Conservation (phyloP, 2,113 vertebrate genomes). For the Elachura formosa region DNA sequence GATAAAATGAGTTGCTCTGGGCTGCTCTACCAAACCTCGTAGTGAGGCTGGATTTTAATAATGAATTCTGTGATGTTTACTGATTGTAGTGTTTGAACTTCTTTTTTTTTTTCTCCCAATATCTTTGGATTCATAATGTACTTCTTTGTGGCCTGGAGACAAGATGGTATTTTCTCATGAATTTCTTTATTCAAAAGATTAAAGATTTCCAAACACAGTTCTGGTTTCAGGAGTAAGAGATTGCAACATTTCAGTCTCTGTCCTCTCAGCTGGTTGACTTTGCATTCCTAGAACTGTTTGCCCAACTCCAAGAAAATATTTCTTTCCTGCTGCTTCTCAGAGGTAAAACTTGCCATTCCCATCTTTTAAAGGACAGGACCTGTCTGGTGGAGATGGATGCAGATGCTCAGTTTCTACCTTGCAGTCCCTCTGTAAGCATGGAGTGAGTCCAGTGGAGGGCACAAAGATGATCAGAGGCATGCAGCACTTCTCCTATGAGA, state of each 20-base stretch:
- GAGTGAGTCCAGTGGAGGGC: not conserved
- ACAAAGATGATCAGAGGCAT: not conserved
- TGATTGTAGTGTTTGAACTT: not conserved
- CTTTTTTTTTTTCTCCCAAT: accelerated
- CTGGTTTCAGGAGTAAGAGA: not conserved
- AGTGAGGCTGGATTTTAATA: not conserved
- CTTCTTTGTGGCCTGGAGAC: not conserved
- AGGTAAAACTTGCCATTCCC: not conserved
- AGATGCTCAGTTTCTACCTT: not conserved
- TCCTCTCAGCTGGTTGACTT: not conserved
- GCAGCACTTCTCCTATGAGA: not conserved
- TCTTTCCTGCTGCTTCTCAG: not conserved
- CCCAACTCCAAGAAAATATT: not conserved
- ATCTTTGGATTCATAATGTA: not conserved
- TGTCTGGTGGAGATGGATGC: not conserved
- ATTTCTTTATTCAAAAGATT: not conserved
- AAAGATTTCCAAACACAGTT: not conserved
- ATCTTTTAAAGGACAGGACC: not conserved
- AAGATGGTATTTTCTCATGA: not conserved
- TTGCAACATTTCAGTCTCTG: not conserved
- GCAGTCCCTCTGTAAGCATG: not conserved
- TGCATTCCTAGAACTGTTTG: not conserved
- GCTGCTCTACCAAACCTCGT: not conserved
- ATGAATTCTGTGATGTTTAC: not conserved
- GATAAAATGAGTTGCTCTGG: not conserved